Percentiles rank a stretch among this genome's conserved stretches.
Evolutionary conservation across 2,113 vertebrate genomes (phyloP).

Genomic region (Perca fluviatilis): DNA sequence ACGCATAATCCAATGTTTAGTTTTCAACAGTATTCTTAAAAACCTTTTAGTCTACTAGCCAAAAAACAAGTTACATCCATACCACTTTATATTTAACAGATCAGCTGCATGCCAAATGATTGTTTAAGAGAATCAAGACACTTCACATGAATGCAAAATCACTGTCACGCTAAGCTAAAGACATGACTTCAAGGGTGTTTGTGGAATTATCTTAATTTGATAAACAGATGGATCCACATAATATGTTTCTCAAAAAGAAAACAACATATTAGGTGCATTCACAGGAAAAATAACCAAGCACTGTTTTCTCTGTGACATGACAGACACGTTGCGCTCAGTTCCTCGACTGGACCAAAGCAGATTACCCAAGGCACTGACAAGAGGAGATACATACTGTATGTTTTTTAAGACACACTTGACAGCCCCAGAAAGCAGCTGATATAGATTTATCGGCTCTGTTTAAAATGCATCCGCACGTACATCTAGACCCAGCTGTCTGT

Average conservation of each 20-base stretch:
- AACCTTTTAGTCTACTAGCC: background rate
- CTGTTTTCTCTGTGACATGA: conserved; percentile 22
- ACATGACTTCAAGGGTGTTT: conserved; percentile 30
- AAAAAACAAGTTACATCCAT: background rate
- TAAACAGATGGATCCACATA: conserved; percentile 30
- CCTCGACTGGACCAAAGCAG: conserved; percentile 37
- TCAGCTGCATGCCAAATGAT: conserved; percentile 17
- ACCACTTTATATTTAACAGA: background rate
- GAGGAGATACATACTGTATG: conserved; percentile 62
- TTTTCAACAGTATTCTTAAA: conserved; percentile 5
- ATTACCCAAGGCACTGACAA: conserved; percentile 60
- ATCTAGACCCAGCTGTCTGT: conserved; percentile 56
- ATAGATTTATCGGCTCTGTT: conserved; percentile 71
- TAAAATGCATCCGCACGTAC: conserved; percentile 71
- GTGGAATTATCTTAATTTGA: conserved; percentile 14
- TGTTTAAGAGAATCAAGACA: conserved; percentile 20
- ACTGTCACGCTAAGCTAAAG: conserved; percentile 7
- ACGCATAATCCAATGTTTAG: background rate
- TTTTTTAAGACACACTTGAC: conserved; percentile 70
- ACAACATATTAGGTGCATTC: background rate
- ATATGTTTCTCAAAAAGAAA: background rate
- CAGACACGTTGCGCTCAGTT: conserved; percentile 22
- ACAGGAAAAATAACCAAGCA: background rate
- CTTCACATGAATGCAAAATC: conserved; percentile 20
- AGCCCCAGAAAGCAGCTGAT: conserved; percentile 60